phyloP scores from a whole-genome alignment of 2,797 vertebrate genomes.

The Macropodus opercularis region DNA sequence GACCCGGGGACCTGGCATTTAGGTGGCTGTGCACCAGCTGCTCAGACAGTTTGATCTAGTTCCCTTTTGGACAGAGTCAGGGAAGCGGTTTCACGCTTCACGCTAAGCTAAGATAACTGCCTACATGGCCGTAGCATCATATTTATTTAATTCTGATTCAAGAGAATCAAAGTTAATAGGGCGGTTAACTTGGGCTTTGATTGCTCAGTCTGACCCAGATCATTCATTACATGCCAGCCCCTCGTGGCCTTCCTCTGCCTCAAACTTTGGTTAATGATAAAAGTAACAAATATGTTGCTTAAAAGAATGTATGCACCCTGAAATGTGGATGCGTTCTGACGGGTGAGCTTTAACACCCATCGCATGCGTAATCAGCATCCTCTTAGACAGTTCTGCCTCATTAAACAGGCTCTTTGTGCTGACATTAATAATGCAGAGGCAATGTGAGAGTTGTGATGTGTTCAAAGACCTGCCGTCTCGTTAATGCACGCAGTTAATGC shows the following conservation, averaged over 20 bases:
- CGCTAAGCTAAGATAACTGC: too few relatives aligned
- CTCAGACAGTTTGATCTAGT: too few relatives aligned
- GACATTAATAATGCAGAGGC: slow-evolving; percentile 78
- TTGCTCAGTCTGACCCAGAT: not conserved
- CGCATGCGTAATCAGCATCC: slow-evolving; percentile 72
- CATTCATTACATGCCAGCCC: not conserved
- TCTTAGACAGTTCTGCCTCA: slow-evolving; percentile 73
- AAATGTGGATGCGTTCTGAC: slow-evolving; percentile 46
- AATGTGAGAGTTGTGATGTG: slow-evolving; percentile 62
- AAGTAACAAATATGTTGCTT: not conserved
- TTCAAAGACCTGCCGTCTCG: slow-evolving; percentile 73
- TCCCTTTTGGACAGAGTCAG: too few relatives aligned
- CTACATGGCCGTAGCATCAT: too few relatives aligned
- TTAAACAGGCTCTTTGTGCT: slow-evolving; percentile 76
- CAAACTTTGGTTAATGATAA: not conserved
- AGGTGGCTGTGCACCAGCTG: too few relatives aligned
- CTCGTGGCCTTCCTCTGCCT: not conserved
- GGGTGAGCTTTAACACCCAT: slow-evolving; percentile 50
- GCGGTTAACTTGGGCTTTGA: not conserved
- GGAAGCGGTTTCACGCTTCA: too few relatives aligned
- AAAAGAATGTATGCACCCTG: not conserved
- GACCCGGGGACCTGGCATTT: too few relatives aligned
- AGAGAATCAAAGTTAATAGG: not conserved
- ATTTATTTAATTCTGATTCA: too few relatives aligned
- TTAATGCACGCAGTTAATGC: slow-evolving; percentile 61